phyloP scores from a whole-genome alignment of 2,113 vertebrate genomes.

The Aplodontia rufa region DNA sequence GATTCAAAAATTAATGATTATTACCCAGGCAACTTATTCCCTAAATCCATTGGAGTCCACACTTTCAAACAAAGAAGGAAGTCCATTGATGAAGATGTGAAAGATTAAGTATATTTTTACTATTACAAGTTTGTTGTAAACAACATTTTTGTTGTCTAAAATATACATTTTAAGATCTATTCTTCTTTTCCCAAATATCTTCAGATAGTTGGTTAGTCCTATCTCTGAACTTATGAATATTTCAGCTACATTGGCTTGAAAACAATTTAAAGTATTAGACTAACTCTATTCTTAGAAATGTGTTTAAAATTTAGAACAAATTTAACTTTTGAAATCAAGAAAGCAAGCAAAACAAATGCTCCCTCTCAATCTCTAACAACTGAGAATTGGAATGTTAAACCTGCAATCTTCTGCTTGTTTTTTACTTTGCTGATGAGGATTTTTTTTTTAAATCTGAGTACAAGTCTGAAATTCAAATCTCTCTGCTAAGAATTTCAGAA shows the following conservation, averaged over 20 bases:
- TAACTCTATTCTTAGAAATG: neutral
- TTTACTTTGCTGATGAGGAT: neutral
- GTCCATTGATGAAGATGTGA: neutral
- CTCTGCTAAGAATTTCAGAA: neutral
- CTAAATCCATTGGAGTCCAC: neutral
- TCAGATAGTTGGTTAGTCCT: neutral
- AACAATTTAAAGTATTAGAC: neutral
- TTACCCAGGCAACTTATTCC: neutral
- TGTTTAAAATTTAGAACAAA: slow-evolving; percentile 11
- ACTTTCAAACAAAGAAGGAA: neutral
- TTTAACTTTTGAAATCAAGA: slow-evolving; percentile 2
- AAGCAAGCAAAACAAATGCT: neutral
- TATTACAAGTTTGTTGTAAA: neutral
- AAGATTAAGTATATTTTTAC: neutral
- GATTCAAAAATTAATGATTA: neutral
- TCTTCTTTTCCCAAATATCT: neutral
- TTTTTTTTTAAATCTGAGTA: neutral
- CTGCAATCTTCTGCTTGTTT: neutral
- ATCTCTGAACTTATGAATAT: neutral
- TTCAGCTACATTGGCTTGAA: neutral
- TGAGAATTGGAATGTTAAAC: neutral
- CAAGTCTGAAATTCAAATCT: neutral
- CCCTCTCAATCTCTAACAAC: neutral
- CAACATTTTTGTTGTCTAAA: neutral
- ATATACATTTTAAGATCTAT: neutral